Base-by-base conservation (phyloP, 1,140 invertebrate species). In the Papilio polytes region DNA sequence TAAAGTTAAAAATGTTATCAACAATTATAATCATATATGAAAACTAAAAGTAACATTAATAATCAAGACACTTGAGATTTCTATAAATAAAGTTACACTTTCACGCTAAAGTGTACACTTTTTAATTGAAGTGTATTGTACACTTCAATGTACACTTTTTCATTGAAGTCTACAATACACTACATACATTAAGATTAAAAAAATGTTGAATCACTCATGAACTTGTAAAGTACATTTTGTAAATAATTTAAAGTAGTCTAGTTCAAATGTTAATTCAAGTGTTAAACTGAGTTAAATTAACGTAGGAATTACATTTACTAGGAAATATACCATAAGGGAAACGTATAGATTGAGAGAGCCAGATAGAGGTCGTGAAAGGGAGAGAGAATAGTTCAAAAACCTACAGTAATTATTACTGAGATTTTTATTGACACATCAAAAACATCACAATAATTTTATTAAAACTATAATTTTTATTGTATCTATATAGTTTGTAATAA, bases 161-260 rank as follows among this genome's bases (percentile, higher is more conserved):
- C 48, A 51, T 51, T 51, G 0, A 51, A 51, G 48, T 51, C 13
- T 51, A 51, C 3, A 51, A 18, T 56, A 56, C 15, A 53, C n/a
- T n/a, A n/a, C n/a, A n/a, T n/a, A 53, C n/a, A n/a, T 53, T 53
- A 18, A 53, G 0, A 7, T 53, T n/a, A n/a, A 7, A 53, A 53
- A 4, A 53, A 18, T n/a, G 7, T 48, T n/a, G 7, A n/a, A n/a
- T n/a, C 18, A 53, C 13, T 51, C 18, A 56, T 56, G 18, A n/a
- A 56, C 53, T 56, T 56, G 53, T 56, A 56, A 56, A 56, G 53
- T 56, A 56, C 53, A 56, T 56, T 56, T 56, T 56, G 53, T 56
- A 56, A n/a, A 56, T 56, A 56, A 56, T n/a, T 56, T 56, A n/a
- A 56, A 6, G 18, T 56, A n/a, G 53, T 18, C 9, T 56, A n/a